These are phyloP conservation scores for Macaria liturata DNA, from an alignment of 2,888 invertebrate species.

Conservation along the genomic window DNA sequence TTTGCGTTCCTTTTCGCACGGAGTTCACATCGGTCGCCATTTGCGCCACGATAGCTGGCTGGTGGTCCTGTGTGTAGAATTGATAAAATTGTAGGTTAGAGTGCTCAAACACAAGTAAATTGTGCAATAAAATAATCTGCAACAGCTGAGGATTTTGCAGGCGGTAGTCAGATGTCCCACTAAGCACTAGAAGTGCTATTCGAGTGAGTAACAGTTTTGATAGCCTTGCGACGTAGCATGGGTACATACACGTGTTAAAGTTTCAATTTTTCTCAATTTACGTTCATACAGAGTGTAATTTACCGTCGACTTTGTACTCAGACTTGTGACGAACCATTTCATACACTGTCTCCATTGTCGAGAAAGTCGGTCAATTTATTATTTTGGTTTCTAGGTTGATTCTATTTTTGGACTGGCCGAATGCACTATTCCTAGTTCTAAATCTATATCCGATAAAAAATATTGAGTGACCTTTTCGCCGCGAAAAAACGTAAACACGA, in stretches of 20 bases:
- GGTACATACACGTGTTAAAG: slow-evolving; percentile 63
- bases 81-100: slow-evolving; percentile 73
- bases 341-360: slow-evolving; percentile 38
- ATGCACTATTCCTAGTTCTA: slow-evolving; percentile 50
- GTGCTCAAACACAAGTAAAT: slow-evolving; percentile 60
- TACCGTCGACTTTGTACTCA: slow-evolving; percentile 49
- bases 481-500: slow-evolving; percentile 30
- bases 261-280: slow-evolving; percentile 53
- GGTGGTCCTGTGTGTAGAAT: slow-evolving; percentile 62
- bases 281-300: slow-evolving; percentile 49
- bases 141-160: slow-evolving; percentile 17
- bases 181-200: slow-evolving; percentile 53
- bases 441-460: slow-evolving; percentile 33
- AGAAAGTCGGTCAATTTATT: slow-evolving; percentile 52
- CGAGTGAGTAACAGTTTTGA: slow-evolving; percentile 58
- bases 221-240: slow-evolving; percentile 53
- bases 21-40: slow-evolving; percentile 78
- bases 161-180: slow-evolving; percentile 24
- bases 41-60: slow-evolving; percentile 79
- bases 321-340: slow-evolving; percentile 34
- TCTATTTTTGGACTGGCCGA: slow-evolving; percentile 63
- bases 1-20: slow-evolving; percentile 49
- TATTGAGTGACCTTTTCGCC: slow-evolving; percentile 23
- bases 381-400: slow-evolving; percentile 65
- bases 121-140: slow-evolving; percentile 53